Evolutionary conservation across 2,797 vertebrate species (phyloP).

Genomic region (Glyptemys insculpta): DNA sequence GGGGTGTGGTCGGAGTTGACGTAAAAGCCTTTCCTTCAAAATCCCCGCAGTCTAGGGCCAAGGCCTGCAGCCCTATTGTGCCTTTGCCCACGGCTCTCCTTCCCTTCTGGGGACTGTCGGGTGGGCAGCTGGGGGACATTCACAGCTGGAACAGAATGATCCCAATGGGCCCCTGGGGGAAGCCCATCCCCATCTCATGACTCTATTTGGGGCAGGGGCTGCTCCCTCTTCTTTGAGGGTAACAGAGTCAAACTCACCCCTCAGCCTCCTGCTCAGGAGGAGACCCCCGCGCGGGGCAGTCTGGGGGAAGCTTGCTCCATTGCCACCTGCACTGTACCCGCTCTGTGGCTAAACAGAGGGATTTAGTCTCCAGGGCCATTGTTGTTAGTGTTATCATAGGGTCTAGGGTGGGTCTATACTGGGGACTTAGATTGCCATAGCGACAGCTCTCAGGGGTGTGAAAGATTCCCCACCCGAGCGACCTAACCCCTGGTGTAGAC

Average conservation of each 20-base stretch:
- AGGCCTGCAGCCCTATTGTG: no score
- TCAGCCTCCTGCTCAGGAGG: background rate
- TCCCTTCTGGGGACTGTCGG: background rate
- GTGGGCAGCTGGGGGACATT: no score
- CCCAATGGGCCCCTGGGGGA: background rate
- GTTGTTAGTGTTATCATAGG: background rate
- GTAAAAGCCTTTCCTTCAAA: background rate
- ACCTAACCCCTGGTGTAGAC: background rate
- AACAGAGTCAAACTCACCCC: no score
- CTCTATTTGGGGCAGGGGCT: background rate
- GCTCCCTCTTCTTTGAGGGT: background rate
- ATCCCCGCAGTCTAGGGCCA: no score
- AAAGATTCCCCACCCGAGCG: background rate
- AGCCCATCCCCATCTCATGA: no score
- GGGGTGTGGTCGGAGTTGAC: background rate
- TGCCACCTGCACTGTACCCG: background rate
- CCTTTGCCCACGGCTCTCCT: background rate
- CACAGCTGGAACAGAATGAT: background rate
- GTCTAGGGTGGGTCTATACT: background rate
- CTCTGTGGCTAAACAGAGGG: background rate
- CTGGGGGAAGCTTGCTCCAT: background rate
- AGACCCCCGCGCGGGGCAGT: background rate
- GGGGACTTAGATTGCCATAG: no score
- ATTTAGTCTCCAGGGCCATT: background rate
- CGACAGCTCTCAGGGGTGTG: background rate